These are phyloP conservation scores for Zosterops japonicus DNA, from an alignment of 2,113 vertebrate genomes.

Conservation along the genomic window DNA sequence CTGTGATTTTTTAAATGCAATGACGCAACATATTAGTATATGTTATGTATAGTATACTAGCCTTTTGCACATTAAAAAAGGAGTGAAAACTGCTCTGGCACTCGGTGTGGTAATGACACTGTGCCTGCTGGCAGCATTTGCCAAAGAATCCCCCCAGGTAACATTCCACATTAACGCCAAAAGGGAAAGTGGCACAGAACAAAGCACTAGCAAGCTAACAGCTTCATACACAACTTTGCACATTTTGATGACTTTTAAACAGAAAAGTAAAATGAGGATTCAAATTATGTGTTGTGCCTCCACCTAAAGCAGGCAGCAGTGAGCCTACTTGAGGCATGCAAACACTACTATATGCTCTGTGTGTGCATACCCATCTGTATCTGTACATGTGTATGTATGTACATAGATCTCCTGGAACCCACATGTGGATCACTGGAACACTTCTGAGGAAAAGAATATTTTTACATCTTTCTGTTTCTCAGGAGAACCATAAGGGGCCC, in stretches of 20 bases:
- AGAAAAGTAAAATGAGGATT: background rate
- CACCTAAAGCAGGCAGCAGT: background rate
- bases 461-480: background rate
- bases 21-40: background rate
- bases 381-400: background rate
- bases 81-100: background rate
- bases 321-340: background rate
- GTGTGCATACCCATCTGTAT: rapidly evolving
- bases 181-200: background rate
- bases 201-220: background rate
- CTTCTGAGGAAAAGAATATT: background rate
- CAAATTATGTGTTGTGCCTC: background rate
- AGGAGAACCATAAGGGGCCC: background rate
- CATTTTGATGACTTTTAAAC: background rate
- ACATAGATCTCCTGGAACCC: background rate
- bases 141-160: background rate
- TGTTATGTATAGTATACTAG: background rate
- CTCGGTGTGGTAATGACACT: rapidly evolving
- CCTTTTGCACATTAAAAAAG: background rate
- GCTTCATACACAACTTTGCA: background rate
- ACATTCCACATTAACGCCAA: background rate
- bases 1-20: background rate
- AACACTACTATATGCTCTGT: rapidly evolving
- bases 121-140: background rate
- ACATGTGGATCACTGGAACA: background rate